phyloP scores from a whole-genome alignment of 2,888 invertebrate species.

The Eilema caniola region DNA sequence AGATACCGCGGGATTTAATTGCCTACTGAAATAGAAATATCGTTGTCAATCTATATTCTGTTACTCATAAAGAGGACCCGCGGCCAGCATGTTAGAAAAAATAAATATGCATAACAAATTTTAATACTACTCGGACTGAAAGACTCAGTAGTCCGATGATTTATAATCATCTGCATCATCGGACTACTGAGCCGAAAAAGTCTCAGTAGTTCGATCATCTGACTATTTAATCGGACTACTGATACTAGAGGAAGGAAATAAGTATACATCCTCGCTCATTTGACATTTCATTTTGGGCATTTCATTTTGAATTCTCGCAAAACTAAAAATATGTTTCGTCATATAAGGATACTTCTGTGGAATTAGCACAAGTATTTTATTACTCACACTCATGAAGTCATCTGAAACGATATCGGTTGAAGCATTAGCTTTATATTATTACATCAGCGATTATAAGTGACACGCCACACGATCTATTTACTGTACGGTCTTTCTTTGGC shows the following conservation, averaged over 20 bases:
- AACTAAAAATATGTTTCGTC: neutral
- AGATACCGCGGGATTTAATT: constrained; percentile 56
- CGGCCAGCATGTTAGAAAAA: neutral
- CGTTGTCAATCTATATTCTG: constrained; percentile 5
- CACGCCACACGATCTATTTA: neutral
- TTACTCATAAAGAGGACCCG: constrained; percentile 16
- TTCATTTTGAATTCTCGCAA: no score
- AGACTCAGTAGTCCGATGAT: no score
- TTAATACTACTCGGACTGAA: no score
- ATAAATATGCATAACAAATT: no score
- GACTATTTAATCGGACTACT: no score
- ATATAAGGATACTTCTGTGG: neutral
- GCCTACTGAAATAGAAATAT: constrained; percentile 38
- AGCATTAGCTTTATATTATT: neutral
- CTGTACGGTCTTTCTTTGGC: constrained; percentile 40
- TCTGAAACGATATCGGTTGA: neutral
- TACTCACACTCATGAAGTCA: neutral
- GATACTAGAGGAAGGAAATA: no score
- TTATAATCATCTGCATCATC: no score
- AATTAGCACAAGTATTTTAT: neutral
- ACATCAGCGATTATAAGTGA: neutral
- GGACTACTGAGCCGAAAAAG: no score
- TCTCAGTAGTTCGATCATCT: no score
- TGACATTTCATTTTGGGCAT: neutral
- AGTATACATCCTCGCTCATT: neutral